These are phyloP conservation scores for Porites australiensis DNA, from an alignment of 64 coral and sea anemone species.

Conservation along the genomic window DNA sequence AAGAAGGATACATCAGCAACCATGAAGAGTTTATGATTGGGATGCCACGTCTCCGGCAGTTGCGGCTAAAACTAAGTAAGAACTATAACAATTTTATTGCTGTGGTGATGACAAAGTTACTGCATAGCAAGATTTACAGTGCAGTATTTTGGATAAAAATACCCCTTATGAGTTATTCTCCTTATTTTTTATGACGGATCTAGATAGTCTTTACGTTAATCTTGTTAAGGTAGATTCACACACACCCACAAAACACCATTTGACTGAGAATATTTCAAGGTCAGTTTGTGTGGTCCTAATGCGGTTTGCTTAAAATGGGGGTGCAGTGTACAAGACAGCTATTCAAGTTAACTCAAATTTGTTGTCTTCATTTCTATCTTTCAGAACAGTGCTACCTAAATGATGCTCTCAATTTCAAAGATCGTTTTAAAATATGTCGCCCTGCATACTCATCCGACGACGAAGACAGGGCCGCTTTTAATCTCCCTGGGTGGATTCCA, in stretches of 20 bases:
- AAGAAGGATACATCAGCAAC: slow-evolving; percentile 61
- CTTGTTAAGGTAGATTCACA: too few relatives aligned
- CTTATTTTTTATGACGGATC: too few relatives aligned
- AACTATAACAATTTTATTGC: not conserved
- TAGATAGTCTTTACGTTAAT: too few relatives aligned
- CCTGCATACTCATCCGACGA: not conserved
- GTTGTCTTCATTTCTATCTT: not conserved
- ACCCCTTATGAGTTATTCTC: too few relatives aligned
- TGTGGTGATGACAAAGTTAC: too few relatives aligned
- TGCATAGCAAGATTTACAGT: too few relatives aligned
- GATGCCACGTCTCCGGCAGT: slow-evolving; percentile 55
- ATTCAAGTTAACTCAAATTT: not conserved
- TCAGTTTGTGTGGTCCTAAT: too few relatives aligned
- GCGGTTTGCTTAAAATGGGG: too few relatives aligned
- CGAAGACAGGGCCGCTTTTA: slow-evolving; percentile 12
- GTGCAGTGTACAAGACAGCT: too few relatives aligned
- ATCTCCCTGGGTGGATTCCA: slow-evolving; percentile 54
- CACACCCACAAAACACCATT: too few relatives aligned
- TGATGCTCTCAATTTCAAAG: not conserved
- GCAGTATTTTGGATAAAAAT: too few relatives aligned
- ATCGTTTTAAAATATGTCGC: not conserved
- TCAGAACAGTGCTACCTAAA: not conserved
- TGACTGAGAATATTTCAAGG: too few relatives aligned
- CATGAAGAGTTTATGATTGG: slow-evolving; percentile 49
- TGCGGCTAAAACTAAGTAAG: slow-evolving; percentile 59